Evolutionary conservation across 30 jellyfish, hydroid and myxozoan genomes (phyloP), one percentile per base, ranked within the genome.

Genomic region (Turritopsis rubra): DNA sequence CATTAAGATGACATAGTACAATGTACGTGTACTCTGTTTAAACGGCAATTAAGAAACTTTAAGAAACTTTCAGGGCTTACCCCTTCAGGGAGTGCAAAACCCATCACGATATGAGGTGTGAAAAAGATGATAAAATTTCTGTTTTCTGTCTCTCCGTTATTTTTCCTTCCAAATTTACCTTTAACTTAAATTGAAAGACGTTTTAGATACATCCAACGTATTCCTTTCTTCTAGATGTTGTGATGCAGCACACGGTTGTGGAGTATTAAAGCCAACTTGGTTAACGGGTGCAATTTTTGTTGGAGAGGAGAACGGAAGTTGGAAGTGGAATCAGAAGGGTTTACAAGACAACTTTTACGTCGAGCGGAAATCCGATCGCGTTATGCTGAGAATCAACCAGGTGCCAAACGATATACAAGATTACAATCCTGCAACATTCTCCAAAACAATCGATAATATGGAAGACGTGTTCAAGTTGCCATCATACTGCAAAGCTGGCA

Each of bases 181-280:
- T n/a, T n/a, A n/a, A n/a, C n/a, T n/a, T n/a, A n/a, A n/a, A n/a
- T n/a, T n/a, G n/a, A n/a, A n/a, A n/a, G n/a, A n/a, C n/a, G n/a
- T n/a, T 41, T 41, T 41, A 3, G 60, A 41, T 5, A 41, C 5
- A 41, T 13, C 60, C 9, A 41, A n/a, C n/a, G n/a, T 41, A 3
- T 68, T 1, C 28, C 0, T 68, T 52, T 78, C 0, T 28, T 81
- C 26, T 18, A 82, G 88, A 28, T 82, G 88, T 28, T 82, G 88
- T 66, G 85, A 66, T 66, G 88, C 88, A 1, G 86, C 86, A n/a
- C 88, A 82, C 23, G 88, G 88, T 21, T 82, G 88, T 71, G 88
- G 88, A n/a, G 85, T 82, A 18, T 71, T 82, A 29, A 82, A 82
- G 71, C 88, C 88, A 17, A 71, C 85, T 54, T 82, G 88, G 88